Evolutionary conservation across 1,140 invertebrate species (phyloP).

Genomic region (Cotesia vestalis): DNA sequence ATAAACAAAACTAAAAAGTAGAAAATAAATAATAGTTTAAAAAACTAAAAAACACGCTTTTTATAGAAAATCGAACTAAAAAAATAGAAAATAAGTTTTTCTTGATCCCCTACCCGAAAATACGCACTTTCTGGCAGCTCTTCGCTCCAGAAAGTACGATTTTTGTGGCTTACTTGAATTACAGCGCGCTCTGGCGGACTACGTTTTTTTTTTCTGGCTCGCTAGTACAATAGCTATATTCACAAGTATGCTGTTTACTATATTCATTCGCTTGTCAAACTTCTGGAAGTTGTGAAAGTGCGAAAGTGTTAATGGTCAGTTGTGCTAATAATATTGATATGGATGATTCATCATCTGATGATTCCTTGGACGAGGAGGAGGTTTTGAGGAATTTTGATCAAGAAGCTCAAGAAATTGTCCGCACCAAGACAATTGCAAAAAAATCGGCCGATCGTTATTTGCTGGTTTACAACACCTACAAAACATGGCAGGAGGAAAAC

Average conservation of each 20-base stretch:
- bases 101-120: too few species aligned
- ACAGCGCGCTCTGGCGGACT: neutral
- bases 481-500: neutral
- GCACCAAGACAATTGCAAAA: neutral
- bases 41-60: too few species aligned
- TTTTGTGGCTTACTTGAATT: neutral
- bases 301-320: too few species aligned
- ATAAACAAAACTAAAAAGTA: too few species aligned
- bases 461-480: neutral
- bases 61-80: too few species aligned
- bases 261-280: too few species aligned
- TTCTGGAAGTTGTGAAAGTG: too few species aligned
- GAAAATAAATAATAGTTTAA: too few species aligned
- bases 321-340: too few species aligned
- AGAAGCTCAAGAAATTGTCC: neutral
- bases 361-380: neutral
- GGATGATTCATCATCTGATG: too few species aligned
- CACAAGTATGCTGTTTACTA: too few species aligned
- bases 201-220: neutral
- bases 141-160: neutral
- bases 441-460: slow-evolving; percentile 1
- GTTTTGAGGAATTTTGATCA: neutral
- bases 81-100: too few species aligned
- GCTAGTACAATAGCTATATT: neutral
- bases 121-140: neutral